Conservation (phyloP, 2,797 vertebrate species). For the Coracias cyanogaster region DNA sequence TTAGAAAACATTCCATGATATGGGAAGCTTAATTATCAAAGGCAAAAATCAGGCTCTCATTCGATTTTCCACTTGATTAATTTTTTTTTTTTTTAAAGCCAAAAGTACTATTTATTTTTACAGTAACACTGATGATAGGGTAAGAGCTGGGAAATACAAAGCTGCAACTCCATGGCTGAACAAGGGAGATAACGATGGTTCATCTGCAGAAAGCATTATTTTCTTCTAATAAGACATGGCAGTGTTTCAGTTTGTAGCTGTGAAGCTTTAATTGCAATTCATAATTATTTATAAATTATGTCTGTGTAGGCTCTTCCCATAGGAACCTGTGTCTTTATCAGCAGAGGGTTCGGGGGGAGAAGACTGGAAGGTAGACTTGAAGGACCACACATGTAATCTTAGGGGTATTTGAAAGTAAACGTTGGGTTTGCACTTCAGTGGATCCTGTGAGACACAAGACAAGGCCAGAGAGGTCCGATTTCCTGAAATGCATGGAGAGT, state of each 20-base stretch:
- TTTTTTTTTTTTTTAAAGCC: background rate
- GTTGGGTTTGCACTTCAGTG: background rate
- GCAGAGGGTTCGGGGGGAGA: background rate
- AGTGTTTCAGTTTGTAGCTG: conserved; percentile 14
- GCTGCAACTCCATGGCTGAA: background rate
- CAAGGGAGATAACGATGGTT: background rate
- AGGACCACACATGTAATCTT: background rate
- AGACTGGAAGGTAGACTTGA: background rate
- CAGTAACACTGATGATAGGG: background rate
- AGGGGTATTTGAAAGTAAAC: background rate
- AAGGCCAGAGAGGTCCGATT: background rate
- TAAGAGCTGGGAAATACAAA: conserved; percentile 23
- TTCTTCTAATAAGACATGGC: background rate
- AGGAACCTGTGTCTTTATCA: background rate
- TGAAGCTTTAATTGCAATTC: conserved; percentile 8
- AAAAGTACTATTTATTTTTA: background rate
- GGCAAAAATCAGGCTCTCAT: conserved; percentile 23
- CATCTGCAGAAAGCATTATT: conserved; percentile 8
- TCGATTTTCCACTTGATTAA: conserved; percentile 1
- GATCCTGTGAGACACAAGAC: background rate
- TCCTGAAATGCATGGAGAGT: background rate
- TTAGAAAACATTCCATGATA: background rate
- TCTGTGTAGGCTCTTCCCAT: background rate
- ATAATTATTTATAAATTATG: background rate
- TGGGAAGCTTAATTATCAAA: conserved; percentile 19